A percentile compares a stretch with the other conserved stretches of the same genome.
Evolutionary conservation across 2,113 vertebrate species (phyloP).

Genomic region (Neogobius melanostomus): DNA sequence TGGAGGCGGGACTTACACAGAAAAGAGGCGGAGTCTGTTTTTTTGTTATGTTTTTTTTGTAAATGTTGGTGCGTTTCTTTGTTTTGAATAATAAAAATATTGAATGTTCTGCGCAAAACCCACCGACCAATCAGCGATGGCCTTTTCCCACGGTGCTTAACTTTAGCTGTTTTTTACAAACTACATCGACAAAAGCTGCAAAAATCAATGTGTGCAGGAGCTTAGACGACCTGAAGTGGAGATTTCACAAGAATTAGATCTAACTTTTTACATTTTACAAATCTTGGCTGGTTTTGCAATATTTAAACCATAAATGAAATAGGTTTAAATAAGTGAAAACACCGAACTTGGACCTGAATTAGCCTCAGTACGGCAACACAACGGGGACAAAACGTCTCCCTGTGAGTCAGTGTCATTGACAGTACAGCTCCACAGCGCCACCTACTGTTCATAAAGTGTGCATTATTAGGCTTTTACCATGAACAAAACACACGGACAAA

Average conservation of each 20-base stretch:
- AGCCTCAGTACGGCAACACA: too few relatives aligned
- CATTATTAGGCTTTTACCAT: too few relatives aligned
- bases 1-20: not conserved
- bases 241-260: not conserved
- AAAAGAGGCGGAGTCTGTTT: constrained; percentile 15
- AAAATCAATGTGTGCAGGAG: not conserved
- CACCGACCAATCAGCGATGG: constrained; percentile 62
- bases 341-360: too few relatives aligned
- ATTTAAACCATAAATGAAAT: too few relatives aligned
- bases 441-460: too few relatives aligned
- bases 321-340: too few relatives aligned
- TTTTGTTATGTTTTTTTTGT: constrained; percentile 1
- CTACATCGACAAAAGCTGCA: not conserved
- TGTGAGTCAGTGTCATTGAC: too few relatives aligned
- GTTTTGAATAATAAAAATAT: constrained; percentile 48
- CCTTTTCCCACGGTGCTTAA: constrained; percentile 75
- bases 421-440: too few relatives aligned
- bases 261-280: too few relatives aligned
- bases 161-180: constrained; percentile 39
- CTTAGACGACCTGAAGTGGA: not conserved
- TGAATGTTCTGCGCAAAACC: constrained; percentile 64
- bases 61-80: constrained; percentile 25
- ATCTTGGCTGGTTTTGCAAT: too few relatives aligned
- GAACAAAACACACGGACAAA: too few relatives aligned
- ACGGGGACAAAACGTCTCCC: too few relatives aligned